Evolutionary conservation across 2,888 invertebrate genomes (phyloP).

Genomic region (Antheraea assamensis): DNA sequence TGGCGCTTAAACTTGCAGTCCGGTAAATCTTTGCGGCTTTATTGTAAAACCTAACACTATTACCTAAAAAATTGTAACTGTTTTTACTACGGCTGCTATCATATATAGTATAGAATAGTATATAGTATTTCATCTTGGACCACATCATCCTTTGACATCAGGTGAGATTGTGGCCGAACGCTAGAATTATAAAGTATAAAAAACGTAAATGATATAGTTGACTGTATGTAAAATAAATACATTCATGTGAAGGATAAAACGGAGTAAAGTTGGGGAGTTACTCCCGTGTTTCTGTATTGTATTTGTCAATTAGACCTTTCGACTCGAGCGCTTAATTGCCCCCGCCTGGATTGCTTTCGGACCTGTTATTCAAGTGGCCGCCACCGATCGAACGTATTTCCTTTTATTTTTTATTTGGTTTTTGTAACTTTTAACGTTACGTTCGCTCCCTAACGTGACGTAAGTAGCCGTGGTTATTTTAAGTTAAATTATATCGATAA

Average conservation of each 20-base stretch:
- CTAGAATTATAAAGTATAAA: no score
- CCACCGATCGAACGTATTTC: conserved; percentile 31
- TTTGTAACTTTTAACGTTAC: conserved; percentile 17
- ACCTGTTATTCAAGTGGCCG: conserved; percentile 43
- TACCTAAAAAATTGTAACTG: no score
- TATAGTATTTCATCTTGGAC: no score
- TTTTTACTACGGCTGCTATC: no score
- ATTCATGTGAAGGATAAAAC: conserved; percentile 16
- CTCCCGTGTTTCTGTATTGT: conserved; percentile 40
- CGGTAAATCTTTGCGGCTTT: no score
- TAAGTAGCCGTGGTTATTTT: not conserved
- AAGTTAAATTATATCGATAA: not conserved
- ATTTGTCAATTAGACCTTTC: conserved; percentile 54
- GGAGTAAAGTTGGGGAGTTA: conserved; percentile 31
- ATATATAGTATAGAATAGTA: no score
- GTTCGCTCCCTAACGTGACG: not conserved
- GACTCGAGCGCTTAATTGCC: conserved; percentile 48
- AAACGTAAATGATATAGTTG: not conserved
- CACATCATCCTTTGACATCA: no score
- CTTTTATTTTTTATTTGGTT: conserved; percentile 28
- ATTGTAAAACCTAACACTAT: no score
- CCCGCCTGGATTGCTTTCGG: conserved; percentile 35
- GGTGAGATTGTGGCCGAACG: no score
- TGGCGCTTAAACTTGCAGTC: no score
- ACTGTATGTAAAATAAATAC: conserved; percentile 6